Percentiles rank a stretch among this genome's conserved stretches.
Evolutionary conservation across 2,888 invertebrate species (phyloP).

Genomic region (Mesoligia furuncula): DNA sequence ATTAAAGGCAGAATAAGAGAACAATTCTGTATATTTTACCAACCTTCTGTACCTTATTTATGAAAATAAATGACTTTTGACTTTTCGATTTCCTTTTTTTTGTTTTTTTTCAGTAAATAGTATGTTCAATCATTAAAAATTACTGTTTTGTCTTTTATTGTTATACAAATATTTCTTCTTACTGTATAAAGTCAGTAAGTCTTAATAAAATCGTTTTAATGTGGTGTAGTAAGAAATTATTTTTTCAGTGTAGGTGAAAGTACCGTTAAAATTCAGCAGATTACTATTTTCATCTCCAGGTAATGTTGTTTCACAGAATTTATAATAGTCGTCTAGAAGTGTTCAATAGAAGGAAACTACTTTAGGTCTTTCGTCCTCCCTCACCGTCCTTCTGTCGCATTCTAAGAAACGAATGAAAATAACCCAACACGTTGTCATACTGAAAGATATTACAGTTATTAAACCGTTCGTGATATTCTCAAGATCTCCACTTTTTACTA

Average conservation of each 20-base stretch:
- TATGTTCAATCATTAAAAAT: no score
- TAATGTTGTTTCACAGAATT: neutral
- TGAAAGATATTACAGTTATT: conserved; percentile 20
- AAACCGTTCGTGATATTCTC: conserved; percentile 20
- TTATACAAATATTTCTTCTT: no score
- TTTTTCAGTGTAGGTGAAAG: neutral
- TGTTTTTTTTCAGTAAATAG: no score
- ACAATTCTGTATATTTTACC: no score
- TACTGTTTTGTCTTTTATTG: no score
- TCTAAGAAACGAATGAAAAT: conserved; percentile 23
- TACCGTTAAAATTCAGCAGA: neutral
- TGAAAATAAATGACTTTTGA: no score
- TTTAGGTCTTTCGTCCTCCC: neutral
- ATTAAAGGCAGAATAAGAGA: no score
- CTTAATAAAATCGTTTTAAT: no score
- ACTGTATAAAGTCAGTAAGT: no score
- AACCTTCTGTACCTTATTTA: no score
- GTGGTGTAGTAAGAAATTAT: no score
- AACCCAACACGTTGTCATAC: conserved; percentile 19
- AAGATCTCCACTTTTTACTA: conserved; percentile 27
- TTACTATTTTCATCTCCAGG: neutral
- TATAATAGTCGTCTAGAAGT: neutral
- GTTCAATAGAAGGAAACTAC: neutral
- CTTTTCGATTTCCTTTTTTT: no score
- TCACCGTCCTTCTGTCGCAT: neutral